These are phyloP conservation scores for Aplysia californica DNA, from an alignment of 1,140 invertebrate species.

Conservation along the genomic window DNA sequence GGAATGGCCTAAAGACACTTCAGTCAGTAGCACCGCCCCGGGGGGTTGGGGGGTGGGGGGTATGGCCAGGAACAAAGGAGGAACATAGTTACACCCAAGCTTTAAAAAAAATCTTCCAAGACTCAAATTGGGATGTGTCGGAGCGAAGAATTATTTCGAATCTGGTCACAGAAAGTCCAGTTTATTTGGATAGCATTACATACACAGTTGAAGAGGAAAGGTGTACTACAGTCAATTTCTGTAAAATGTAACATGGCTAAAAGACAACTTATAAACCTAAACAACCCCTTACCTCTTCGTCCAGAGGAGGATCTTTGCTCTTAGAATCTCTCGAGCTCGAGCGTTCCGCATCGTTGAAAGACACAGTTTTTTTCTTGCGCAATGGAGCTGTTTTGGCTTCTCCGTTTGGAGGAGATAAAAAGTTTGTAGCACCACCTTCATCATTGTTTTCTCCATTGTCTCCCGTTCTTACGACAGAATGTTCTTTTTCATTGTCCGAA, in stretches of 20 bases:
- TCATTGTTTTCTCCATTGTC: no score
- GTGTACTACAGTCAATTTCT: not conserved
- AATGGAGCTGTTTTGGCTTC: no score
- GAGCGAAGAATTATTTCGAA: not conserved
- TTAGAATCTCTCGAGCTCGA: not conserved
- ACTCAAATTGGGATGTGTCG: not conserved
- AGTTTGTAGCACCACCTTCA: no score
- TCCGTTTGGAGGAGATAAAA: no score
- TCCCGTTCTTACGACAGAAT: no score
- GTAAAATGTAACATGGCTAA: not conserved
- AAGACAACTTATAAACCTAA: not conserved
- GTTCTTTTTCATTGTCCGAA: not conserved
- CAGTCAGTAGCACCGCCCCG: no score
- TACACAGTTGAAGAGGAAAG: not conserved
- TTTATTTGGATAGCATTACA: not conserved
- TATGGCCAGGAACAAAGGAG: not conserved
- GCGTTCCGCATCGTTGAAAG: not conserved
- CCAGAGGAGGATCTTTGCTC: not conserved
- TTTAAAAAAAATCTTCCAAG: not conserved
- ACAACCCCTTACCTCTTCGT: not conserved
- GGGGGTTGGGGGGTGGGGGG: not conserved
- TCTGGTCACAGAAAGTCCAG: not conserved
- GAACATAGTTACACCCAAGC: not conserved
- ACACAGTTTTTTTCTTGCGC: not conserved
- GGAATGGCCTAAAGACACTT: no score